Evolutionary conservation across 64 coral and sea anemone species (phyloP), one percentile per base, ranked within the genome.

Genomic region (Stylophora pistillata): DNA sequence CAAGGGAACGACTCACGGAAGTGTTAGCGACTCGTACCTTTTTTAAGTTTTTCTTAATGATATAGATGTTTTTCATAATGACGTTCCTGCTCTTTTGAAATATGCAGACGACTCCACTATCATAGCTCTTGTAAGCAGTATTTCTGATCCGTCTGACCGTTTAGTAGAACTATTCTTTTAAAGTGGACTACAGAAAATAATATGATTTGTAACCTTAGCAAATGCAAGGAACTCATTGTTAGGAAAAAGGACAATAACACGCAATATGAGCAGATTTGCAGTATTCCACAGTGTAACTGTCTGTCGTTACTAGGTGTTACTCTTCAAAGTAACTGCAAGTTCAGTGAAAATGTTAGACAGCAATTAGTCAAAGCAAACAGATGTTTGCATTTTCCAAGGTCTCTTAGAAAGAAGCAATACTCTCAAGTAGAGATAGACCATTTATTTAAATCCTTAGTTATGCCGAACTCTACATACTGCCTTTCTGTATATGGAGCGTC

Each of bases 1-100:
- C 77, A 79, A 89, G 66, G 88, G 88, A 70, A 89, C 77, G 30
- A 89, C 76, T 54, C 75, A 89, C 30, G 75, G 88, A 15, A n/a
- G n/a, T n/a, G n/a, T n/a, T n/a, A n/a, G n/a, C n/a, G n/a, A n/a
- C n/a, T n/a, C n/a, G n/a, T n/a, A n/a, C n/a, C n/a, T n/a, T n/a
- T n/a, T n/a, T n/a, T n/a, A n/a, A n/a, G n/a, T n/a, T n/a, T n/a
- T n/a, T n/a, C n/a, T n/a, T n/a, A n/a, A n/a, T n/a, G n/a, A n/a
- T n/a, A n/a, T n/a, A n/a, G n/a, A n/a, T n/a, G n/a, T n/a, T 80
- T 61, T 73, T 62, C 88, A 68, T 89, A 89, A 89, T 53, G 37
- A 89, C 63, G 62, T 90, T 69, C 20, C 37, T 26, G 37, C 69
- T 30, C 76, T 81, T 57, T 81, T 62, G 66, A 57, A 72, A 79